These are phyloP conservation scores for Noctuana brunneofusca DNA, from an alignment of 2,888 invertebrate species.

Conservation along the genomic window DNA sequence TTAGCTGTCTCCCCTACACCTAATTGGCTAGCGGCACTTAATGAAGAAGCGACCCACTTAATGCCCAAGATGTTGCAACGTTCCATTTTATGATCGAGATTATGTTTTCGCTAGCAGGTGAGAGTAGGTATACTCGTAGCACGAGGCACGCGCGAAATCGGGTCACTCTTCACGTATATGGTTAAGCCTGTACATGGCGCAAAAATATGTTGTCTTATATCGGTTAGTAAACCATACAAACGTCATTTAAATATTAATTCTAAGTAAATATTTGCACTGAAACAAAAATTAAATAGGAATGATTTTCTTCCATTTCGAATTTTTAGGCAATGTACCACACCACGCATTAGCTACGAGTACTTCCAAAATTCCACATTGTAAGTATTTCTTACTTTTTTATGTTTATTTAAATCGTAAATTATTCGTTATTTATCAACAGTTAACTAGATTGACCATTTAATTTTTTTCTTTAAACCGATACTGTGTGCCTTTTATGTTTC, in stretches of 20 bases:
- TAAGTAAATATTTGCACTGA: background rate
- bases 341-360: no score
- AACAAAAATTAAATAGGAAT: background rate
- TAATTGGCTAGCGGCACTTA: constrained; percentile 10
- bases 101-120: constrained; percentile 12
- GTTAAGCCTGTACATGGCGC: constrained; percentile 21
- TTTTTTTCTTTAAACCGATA: background rate
- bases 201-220: constrained; percentile 21
- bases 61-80: constrained; percentile 5
- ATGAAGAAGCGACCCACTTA: no score
- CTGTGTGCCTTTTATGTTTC: background rate
- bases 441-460: background rate
- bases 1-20: constrained; percentile 11
- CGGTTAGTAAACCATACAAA: constrained; percentile 4
- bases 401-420: no score
- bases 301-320: background rate
- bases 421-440: no score
- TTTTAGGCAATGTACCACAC: background rate
- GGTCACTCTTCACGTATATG: constrained; percentile 23
- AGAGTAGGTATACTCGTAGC: constrained; percentile 7
- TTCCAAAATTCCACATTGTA: no score
- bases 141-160: constrained; percentile 17
- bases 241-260: constrained; percentile 12
- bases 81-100: constrained; percentile 9
- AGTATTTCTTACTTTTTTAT: no score